Evolutionary conservation across 2,113 vertebrate genomes (phyloP), one percentile per base, ranked within the genome.

Genomic region (Dascyllus trimaculatus): DNA sequence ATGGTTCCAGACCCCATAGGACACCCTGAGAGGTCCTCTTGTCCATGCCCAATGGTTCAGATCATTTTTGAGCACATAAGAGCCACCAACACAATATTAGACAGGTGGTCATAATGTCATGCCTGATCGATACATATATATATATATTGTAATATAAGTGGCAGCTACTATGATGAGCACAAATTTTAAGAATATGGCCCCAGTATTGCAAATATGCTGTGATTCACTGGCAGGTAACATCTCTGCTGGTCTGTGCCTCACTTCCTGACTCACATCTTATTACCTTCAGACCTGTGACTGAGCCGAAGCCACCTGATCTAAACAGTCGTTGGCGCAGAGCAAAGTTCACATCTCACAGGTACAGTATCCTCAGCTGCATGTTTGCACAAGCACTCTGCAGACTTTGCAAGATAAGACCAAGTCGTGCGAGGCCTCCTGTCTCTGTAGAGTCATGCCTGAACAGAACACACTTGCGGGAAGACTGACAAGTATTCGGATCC

Each of bases 341-440:
- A 81, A 88, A 90, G 82, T 86, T 73, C 84, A 78, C 46, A 24
- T 43, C 18, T 5, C 17, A 29, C 32, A 58, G 13, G 24, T 1
- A 3, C 4, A 21, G 13, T 40, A 9, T 53, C 53, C 45, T 38
- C 18, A 15, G 19, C 38, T 71, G 78, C 82, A 4, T 73, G 90
- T 81, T 90, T 80, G 79, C 60, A 82, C 90, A 90, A 24, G 79
- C 45, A 51, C 38, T 43, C 29, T 0, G 4, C 40, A 67, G 58
- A 63, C 17, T n/a, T 29, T 78, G 56, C 56, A 45, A 71, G 75
- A 76, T 84, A 65, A 79, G 49, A 29, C 4, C 0, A 14, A 69
- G 13, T 25, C 19, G 5, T 25, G 26, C 13, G 1, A 71, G 25
- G 0, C n/a, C 56, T 78, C 51, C 61, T 40, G 35, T 71, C 48